Evolutionary conservation across 2,113 vertebrate genomes (phyloP), one percentile per base, ranked within the genome.

Genomic region (Microtus richardsoni): DNA sequence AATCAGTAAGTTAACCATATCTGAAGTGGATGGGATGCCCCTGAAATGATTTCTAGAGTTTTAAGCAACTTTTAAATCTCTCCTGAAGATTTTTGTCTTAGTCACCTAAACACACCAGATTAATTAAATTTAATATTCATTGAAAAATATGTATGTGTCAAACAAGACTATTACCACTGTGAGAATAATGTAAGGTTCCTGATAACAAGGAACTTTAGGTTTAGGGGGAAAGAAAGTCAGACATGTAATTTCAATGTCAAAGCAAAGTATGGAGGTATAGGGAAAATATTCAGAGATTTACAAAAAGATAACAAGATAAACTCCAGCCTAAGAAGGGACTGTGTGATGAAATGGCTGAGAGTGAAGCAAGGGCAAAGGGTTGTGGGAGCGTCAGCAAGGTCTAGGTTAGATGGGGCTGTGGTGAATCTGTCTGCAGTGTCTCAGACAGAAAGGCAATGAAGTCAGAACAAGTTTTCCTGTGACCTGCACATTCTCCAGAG

Each of bases 231-330:
- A 93, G 7, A 64, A 3, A 93, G 11, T 89, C 21, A 54, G 66
- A 90, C 33, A 91, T 71, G 28, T 82, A 89, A 90, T 93, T 87
- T 93, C 66, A 88, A 82, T 77, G 89, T 41, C 17, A 95, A 58
- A 94, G 93, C 73, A 78, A 7, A 94, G 64, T 79, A 84, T 74
- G 80, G 58, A 95, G 9, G 54, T 77, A 78, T n/a, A 7, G 47
- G 21, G 41, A 6, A 92, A 89, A 70, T 74, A 93, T 41, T 79
- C 30, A 75, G 49, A 95, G 90, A 90, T 62, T 85, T 11, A n/a
- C 54, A 83, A 94, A 89, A 54, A 16, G 11, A 68, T 70, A 79
- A 82, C 71, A 78, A 74, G 93, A 78, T 44, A 74, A 94, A 83
- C 44, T 62, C 7, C 26, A 89, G 19, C 22, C 64, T 89, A 75